Conservation (phyloP, 2,888 invertebrate species). For the Amiota communis region DNA sequence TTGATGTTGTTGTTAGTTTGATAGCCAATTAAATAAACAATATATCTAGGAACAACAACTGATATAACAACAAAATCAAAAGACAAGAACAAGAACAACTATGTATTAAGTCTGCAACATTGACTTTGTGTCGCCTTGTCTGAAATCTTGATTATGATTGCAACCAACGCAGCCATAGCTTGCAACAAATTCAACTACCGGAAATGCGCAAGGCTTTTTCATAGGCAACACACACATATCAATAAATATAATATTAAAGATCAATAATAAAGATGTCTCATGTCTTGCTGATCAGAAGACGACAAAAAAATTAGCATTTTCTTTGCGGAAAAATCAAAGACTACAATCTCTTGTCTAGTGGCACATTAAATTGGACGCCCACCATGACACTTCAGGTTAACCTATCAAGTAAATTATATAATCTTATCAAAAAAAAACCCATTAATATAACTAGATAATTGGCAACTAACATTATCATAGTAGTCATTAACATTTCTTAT, state of each 20-base stretch:
- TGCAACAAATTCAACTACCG: constrained; percentile 13
- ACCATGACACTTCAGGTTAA: too few species aligned
- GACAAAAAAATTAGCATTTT: too few species aligned
- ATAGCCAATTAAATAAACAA: constrained; percentile 18
- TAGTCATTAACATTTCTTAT: too few species aligned
- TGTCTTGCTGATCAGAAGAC: too few species aligned
- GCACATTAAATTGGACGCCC: too few species aligned
- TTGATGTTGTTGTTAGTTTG: not conserved
- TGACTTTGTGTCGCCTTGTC: not conserved
- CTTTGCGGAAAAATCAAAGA: too few species aligned
- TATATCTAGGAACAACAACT: not conserved
- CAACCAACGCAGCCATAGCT: not conserved
- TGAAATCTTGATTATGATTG: constrained; percentile 6
- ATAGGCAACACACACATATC: not conserved
- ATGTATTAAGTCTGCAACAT: not conserved
- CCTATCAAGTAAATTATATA: too few species aligned
- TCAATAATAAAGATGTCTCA: too few species aligned
- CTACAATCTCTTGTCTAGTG: too few species aligned
- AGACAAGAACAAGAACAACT: not conserved
- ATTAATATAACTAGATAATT: too few species aligned
- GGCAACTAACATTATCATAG: too few species aligned
- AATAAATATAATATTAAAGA: not conserved
- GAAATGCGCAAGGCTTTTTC: constrained; percentile 6
- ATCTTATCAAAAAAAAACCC: too few species aligned
- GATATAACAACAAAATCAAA: not conserved